A percentile compares a stretch with the other conserved stretches of the same genome.
These are phyloP conservation scores for Micrasema minimum DNA, from an alignment of 1,140 invertebrate species.

Conservation along the genomic window DNA sequence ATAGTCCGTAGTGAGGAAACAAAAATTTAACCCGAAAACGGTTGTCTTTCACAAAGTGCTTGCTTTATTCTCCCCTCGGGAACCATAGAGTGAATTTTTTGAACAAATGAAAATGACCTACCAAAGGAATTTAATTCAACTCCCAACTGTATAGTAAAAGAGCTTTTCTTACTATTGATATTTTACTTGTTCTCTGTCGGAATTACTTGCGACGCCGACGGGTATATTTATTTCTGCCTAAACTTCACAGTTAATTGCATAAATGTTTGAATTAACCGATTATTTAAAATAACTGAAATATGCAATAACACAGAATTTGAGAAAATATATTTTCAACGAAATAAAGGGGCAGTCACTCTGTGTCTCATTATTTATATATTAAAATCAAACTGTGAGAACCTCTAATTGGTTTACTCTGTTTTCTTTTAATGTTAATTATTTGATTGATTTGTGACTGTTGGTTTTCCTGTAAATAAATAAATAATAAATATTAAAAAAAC, in stretches of 20 bases:
- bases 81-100: constrained; percentile 39
- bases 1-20: constrained; percentile 9
- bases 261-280: neutral
- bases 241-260: too few species aligned
- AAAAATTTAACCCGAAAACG: constrained; percentile 40
- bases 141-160: constrained; percentile 39
- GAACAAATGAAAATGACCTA: constrained; percentile 45
- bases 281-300: too few species aligned
- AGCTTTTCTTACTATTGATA: constrained; percentile 38
- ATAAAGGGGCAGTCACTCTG: too few species aligned
- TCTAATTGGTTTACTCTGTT: too few species aligned
- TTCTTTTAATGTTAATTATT: too few species aligned
- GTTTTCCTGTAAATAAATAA: too few species aligned
- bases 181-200: constrained; percentile 24
- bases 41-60: constrained; percentile 39
- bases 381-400: too few species aligned
- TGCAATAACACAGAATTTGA: too few species aligned
- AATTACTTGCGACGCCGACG: constrained; percentile 22
- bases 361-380: too few species aligned
- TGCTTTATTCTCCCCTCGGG: constrained; percentile 41
- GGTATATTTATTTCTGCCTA: neutral
- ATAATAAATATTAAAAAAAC: too few species aligned
- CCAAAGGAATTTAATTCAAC: constrained; percentile 42
- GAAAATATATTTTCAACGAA: too few species aligned
- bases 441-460: too few species aligned